Evolutionary conservation across 2,113 vertebrate genomes (phyloP), one percentile per base, ranked within the genome.

Genomic region (Callocephalon fimbriatum): DNA sequence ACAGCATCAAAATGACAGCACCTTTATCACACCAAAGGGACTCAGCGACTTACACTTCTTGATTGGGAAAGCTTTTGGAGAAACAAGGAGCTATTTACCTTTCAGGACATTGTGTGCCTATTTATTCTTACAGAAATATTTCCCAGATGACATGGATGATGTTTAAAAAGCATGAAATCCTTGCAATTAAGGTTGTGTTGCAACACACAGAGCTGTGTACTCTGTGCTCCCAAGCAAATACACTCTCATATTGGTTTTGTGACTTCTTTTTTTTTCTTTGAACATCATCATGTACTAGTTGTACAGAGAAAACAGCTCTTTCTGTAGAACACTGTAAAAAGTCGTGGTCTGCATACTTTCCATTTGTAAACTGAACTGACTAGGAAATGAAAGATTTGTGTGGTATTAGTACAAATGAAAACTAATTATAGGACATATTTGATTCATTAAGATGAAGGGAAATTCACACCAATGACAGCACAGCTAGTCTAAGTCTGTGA

Each of bases 311-410:
- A 94, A 15, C 42, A 93, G 13, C 5, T 26, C 12, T 54, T 90
- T 74, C 47, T 84, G 37, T 50, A 82, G n/a, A 59, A 51, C 22
- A 22, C 23, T 72, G 18, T 68, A 78, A 95, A 62, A 91, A 89
- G 35, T 37, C 82, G 53, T 75, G 63, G 65, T 13, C 40, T 82
- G 47, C 68, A 74, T 95, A 58, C 82, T 96, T 97, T 90, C 47
- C 51, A 25, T 72, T 77, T 0, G 1, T 38, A 80, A 94, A 78
- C 40, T 51, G 61, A 85, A 79, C n/a, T 80, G 70, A 54, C 26
- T 83, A 44, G 44, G 38, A 92, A 94, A 93, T 67, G 6, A 91
- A 95, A 90, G 8, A 23, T 80, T 88, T 75, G 38, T 73, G 21
- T 84, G 13, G 27, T 35, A 37, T 18, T 73, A 48, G 11, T 45